Conservation (phyloP, 64 coral and sea anemone species). For the Catalaphyllia jardinei region DNA sequence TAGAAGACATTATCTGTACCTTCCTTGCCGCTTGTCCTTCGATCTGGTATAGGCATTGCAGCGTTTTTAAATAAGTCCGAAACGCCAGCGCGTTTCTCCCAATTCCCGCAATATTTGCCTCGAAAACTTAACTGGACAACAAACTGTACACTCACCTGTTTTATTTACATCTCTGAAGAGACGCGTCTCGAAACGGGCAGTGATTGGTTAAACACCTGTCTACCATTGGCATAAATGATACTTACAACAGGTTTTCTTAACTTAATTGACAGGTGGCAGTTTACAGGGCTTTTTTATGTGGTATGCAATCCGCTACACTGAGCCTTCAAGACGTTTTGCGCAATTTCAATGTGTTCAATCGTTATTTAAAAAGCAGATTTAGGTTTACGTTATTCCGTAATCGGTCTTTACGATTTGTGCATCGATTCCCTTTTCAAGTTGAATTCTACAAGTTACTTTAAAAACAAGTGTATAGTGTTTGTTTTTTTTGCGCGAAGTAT, state of each 20-base stretch:
- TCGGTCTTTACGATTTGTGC: too few relatives aligned
- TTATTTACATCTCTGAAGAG: conserved; percentile 35
- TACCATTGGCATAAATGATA: conserved; percentile 26
- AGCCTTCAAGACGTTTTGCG: not conserved
- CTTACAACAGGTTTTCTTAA: conserved; percentile 56
- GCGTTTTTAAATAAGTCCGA: not conserved
- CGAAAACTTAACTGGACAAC: conserved; percentile 30
- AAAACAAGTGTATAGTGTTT: too few relatives aligned
- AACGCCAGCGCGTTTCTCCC: conserved; percentile 5
- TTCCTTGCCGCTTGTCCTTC: conserved; percentile 56
- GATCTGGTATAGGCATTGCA: conserved; percentile 90
- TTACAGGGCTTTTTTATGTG: conserved; percentile 30
- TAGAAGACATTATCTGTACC: not conserved
- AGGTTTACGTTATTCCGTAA: too few relatives aligned
- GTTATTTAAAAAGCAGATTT: too few relatives aligned
- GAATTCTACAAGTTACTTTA: too few relatives aligned
- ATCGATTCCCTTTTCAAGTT: too few relatives aligned
- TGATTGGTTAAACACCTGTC: conserved; percentile 16
- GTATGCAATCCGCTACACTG: not conserved
- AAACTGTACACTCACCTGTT: conserved; percentile 8
- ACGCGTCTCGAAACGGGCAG: not conserved
- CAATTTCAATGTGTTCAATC: not conserved
- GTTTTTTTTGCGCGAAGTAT: too few relatives aligned
- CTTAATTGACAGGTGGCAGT: conserved; percentile 77
- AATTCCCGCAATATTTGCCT: conserved; percentile 12